Evolutionary conservation across 2,888 invertebrate species (phyloP).

Genomic region (Mythimna albipuncta): DNA sequence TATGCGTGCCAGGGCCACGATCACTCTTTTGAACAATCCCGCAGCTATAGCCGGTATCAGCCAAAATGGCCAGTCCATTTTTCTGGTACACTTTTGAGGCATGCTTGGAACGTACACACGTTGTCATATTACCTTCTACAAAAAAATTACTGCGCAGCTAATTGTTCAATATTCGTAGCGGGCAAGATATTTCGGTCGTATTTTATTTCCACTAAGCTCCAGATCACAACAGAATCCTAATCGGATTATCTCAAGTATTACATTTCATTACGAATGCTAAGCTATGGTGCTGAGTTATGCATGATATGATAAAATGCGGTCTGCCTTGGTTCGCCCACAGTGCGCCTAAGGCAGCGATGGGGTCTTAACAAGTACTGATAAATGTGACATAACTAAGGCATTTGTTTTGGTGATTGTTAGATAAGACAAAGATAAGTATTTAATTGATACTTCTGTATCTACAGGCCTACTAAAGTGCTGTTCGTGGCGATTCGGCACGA

Average conservation of each 20-base stretch:
- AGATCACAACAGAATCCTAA: background rate
- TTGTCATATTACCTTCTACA: no score
- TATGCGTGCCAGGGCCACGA: no score
- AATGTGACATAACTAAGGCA: conserved; percentile 26
- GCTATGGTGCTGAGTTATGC: conserved; percentile 27
- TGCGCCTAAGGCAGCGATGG: conserved; percentile 66
- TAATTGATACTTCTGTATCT: conserved; percentile 20
- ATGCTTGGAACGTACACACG: no score
- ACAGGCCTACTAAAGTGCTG: background rate
- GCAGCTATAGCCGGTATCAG: no score
- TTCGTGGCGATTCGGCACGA: background rate
- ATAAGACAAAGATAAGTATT: background rate
- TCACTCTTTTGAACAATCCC: no score
- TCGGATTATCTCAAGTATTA: conserved; percentile 15
- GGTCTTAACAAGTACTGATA: conserved; percentile 29
- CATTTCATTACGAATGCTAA: conserved; percentile 15
- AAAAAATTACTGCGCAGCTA: no score
- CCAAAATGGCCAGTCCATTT: no score
- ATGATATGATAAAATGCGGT: conserved; percentile 25
- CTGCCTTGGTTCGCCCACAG: conserved; percentile 66
- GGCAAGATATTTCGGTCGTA: no score
- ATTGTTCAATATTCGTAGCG: no score
- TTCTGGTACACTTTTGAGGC: no score
- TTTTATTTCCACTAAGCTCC: no score
- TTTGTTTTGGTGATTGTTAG: conserved; percentile 9